Evolutionary conservation across 2,113 vertebrate species (phyloP).

Genomic region (Lasiurus cinereus): DNA sequence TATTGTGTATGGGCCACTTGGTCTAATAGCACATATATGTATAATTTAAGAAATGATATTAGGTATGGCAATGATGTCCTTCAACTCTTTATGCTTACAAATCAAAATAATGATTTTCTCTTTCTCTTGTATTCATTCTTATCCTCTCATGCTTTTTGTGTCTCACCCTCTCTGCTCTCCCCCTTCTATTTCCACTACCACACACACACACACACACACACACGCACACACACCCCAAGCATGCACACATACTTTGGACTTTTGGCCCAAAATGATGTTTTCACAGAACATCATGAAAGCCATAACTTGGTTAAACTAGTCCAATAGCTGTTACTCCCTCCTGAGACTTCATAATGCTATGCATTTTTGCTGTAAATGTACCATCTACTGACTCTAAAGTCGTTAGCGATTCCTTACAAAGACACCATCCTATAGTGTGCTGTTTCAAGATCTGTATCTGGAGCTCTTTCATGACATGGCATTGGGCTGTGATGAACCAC

Average conservation of each 20-base stretch:
- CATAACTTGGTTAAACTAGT: not conserved
- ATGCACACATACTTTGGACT: not conserved
- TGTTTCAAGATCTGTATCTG: constrained; percentile 52
- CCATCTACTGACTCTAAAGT: constrained; percentile 25
- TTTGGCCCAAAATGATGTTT: not conserved
- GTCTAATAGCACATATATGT: not conserved
- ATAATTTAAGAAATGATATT: not conserved
- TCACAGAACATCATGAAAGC: not conserved
- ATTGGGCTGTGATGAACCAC: constrained; percentile 57
- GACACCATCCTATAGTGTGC: not conserved
- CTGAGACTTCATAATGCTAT: not conserved
- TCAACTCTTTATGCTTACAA: not conserved
- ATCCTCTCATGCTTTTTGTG: not conserved
- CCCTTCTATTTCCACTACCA: not conserved
- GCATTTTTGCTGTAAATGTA: not conserved
- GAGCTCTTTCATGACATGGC: constrained; percentile 26
- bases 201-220: not conserved
- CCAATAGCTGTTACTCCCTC: not conserved
- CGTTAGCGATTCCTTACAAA: not conserved
- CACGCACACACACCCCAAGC: not conserved
- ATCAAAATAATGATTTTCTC: constrained; percentile 5
- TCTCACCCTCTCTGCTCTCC: not conserved
- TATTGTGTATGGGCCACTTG: not conserved
- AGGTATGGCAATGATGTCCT: not conserved
- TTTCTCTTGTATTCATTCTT: not conserved